Base-by-base conservation (phyloP, 2,797 vertebrate genomes). In the Xenops minutus region DNA sequence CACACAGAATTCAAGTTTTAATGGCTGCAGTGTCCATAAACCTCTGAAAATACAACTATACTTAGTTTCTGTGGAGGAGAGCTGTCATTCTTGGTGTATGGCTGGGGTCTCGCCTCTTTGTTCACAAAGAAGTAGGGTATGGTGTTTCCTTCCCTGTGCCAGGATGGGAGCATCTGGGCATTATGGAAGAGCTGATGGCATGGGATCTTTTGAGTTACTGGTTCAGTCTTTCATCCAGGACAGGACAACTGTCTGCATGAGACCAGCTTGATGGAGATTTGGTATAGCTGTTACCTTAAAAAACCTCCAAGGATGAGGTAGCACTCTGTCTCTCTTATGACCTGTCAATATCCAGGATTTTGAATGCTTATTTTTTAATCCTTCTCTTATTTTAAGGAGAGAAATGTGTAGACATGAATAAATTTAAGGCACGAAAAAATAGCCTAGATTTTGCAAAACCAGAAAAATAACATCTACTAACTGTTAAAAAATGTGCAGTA, bases 401-500 rank as follows among this genome's bases (percentile, higher is more conserved):
- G 12, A 64, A 85, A 56, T 20, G 6, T 19, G 1, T 66, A 68
- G 43, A 56, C 8, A 18, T 39, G 14, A 61, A 3, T 46, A 46
- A 67, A 62, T 41, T n/a, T 36, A 14, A 19, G 22, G 36, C 37
- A 22, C 36, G 17, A 41, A 76, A 81, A 91, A 78, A 24, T 8
- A 71, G 64, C 22, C 68, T 44, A 9, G 16, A 76, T 72, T 59
- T 5, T 5, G 32, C 23, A 76, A 69, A 29, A 37, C 21, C 3
- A 23, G 12, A 30, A 54, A 54, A 54, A 17, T 44, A 24, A 8
- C 48, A 39, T 54, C 32, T 72, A 36, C 67, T 88, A 89, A 41
- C 24, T 85, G 37, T 92, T 91, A 69, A 77, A 93, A 93, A 73
- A 27, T 63, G 66, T 51, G 51, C 24, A 75, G 32, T 80, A 89